Evolutionary conservation across 2,113 vertebrate species (phyloP).

Genomic region (Dinomys branickii): DNA sequence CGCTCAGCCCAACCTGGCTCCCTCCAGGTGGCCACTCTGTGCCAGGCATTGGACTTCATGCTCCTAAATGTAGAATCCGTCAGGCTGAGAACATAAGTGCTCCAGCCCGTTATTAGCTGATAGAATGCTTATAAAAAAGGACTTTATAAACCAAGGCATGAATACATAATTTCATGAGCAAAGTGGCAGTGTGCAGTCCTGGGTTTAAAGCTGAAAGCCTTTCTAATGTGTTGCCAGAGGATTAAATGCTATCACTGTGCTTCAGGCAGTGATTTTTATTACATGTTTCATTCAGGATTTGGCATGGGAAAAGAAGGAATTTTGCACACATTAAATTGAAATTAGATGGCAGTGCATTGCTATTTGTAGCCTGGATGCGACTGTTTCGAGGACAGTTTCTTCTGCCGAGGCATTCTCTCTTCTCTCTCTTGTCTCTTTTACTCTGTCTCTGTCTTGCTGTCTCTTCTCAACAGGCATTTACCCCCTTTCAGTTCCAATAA

Average conservation of each 20-base stretch:
- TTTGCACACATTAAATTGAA: slow-evolving; percentile 2
- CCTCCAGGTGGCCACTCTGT: slow-evolving; percentile 75
- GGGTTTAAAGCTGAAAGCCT: slow-evolving; percentile 74
- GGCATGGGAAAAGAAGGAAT: slow-evolving; percentile 68
- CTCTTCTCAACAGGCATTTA: not conserved
- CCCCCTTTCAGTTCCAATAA: slow-evolving; percentile 11
- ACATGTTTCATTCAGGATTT: slow-evolving; percentile 74
- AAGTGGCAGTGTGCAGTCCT: slow-evolving; percentile 48
- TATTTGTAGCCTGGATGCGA: not conserved
- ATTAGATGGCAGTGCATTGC: slow-evolving; percentile 25
- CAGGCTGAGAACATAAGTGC: slow-evolving; percentile 79
- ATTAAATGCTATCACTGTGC: slow-evolving; percentile 83
- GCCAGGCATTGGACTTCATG: slow-evolving; percentile 76
- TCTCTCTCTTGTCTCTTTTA: not conserved
- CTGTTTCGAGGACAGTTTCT: slow-evolving; percentile 47
- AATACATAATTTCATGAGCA: slow-evolving; percentile 84
- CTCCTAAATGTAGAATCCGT: slow-evolving; percentile 79
- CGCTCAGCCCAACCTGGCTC: slow-evolving; percentile 76
- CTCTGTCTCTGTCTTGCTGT: not conserved
- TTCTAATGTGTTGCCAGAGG: slow-evolving; percentile 81
- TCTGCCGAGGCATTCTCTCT: not conserved
- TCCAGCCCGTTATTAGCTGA: slow-evolving; percentile 80
- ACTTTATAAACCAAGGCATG: slow-evolving; percentile 79
- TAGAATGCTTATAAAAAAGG: slow-evolving; percentile 82
- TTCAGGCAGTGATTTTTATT: slow-evolving; percentile 82